Conservation (phyloP, 2,113 vertebrate species). For the Opisthocomus hoazin region DNA sequence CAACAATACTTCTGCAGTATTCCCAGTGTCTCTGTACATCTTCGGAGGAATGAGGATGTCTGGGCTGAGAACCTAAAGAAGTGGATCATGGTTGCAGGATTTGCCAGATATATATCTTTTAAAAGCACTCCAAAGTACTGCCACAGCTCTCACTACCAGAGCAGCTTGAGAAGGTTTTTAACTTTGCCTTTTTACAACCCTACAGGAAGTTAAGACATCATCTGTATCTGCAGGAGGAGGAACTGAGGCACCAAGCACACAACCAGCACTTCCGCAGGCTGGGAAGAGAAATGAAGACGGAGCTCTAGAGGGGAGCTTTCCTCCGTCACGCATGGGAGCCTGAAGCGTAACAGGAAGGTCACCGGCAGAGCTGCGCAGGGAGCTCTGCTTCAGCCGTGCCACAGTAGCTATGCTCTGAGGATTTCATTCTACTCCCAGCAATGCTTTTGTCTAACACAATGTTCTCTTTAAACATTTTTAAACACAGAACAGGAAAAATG, state of each 20-base stretch:
- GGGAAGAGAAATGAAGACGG: neutral
- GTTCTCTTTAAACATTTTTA: neutral
- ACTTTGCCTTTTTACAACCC: neutral
- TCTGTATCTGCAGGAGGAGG: neutral
- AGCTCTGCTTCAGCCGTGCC: neutral
- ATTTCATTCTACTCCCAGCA: neutral
- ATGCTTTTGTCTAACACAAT: neutral
- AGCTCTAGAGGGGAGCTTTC: neutral
- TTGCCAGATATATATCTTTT: neutral
- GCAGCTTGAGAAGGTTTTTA: neutral
- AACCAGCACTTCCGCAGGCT: neutral
- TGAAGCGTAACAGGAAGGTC: neutral
- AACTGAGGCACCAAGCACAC: neutral
- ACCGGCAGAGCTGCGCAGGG: neutral
- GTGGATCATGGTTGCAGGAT: neutral
- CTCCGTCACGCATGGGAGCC: fast-evolving
- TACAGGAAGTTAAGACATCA: neutral
- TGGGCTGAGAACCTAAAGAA: neutral
- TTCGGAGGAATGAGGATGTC: neutral
- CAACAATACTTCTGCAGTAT: neutral
- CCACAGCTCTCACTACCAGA: neutral
- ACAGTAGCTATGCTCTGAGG: neutral
- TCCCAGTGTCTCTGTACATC: neutral
- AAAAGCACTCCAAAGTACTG: neutral
- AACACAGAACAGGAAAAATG: neutral